Percentiles rank a stretch among this genome's conserved stretches.
Conservation (phyloP, 1,140 invertebrate genomes). For the Pogonognathellus flavescens region DNA sequence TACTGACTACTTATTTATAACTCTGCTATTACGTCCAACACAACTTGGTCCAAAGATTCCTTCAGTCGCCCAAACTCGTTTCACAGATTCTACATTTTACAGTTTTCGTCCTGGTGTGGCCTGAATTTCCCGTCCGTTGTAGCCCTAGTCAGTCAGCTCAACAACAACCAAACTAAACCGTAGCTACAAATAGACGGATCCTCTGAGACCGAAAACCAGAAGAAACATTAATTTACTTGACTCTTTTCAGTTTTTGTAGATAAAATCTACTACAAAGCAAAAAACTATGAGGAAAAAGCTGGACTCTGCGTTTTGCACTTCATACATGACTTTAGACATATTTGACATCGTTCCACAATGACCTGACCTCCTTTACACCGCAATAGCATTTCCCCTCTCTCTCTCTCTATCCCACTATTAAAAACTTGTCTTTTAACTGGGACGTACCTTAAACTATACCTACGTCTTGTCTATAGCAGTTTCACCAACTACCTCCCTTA, state of each 20-base stretch:
- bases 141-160: neutral
- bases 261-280: slow-evolving; percentile 6
- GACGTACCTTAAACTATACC: too few species aligned
- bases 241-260: slow-evolving; percentile 31
- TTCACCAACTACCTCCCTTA: too few species aligned
- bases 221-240: slow-evolving; percentile 36
- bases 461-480: too few species aligned
- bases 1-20: neutral
- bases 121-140: neutral
- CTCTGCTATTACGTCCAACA: neutral
- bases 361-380: slow-evolving; percentile 10
- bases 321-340: neutral
- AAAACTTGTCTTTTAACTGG: neutral
- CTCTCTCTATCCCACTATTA: neutral
- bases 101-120: neutral
- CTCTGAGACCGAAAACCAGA: slow-evolving; percentile 28
- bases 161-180: neutral
- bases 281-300: neutral
- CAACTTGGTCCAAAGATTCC: neutral
- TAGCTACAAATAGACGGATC: neutral
- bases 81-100: slow-evolving; percentile 26
- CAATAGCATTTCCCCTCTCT: neutral
- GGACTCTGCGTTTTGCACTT: neutral
- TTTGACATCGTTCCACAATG: slow-evolving; percentile 9
- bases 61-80: slow-evolving; percentile 14